Evolutionary conservation across 2,888 invertebrate species (phyloP).

Genomic region (Leptothorax acervorum): DNA sequence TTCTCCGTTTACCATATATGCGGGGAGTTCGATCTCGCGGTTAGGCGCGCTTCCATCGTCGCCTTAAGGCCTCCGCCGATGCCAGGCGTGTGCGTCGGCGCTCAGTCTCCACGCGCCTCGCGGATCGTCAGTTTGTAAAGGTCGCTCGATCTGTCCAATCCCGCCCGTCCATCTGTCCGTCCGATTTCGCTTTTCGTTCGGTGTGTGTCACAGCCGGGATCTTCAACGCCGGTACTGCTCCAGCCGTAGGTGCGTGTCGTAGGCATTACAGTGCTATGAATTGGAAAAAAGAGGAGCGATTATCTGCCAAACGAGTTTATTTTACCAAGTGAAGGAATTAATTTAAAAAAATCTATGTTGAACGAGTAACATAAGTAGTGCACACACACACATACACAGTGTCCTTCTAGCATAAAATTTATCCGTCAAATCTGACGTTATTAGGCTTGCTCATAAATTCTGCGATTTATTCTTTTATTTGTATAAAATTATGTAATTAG

Average conservation of each 20-base stretch:
- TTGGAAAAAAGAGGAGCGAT: neutral
- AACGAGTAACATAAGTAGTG: neutral
- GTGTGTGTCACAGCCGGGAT: neutral
- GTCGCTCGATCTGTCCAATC: constrained; percentile 65
- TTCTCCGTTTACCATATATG: constrained; percentile 84
- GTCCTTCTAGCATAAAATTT: neutral
- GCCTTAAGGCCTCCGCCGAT: constrained; percentile 76
- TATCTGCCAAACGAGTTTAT: neutral
- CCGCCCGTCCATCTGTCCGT: constrained; percentile 52
- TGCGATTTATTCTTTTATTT: neutral
- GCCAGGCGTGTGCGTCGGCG: constrained; percentile 68
- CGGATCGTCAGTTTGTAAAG: constrained; percentile 76
- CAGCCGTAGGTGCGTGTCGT: neutral
- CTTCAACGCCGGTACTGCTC: neutral
- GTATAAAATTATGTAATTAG: neutral
- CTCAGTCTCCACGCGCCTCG: constrained; percentile 79
- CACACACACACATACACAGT: neutral
- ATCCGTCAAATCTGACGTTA: neutral
- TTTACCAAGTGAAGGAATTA: neutral
- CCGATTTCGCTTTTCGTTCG: constrained; percentile 39
- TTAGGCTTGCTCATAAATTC: neutral
- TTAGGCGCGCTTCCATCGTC: constrained; percentile 73
- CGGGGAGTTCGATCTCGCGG: constrained; percentile 80
- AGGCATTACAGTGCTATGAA: neutral
- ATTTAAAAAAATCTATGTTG: neutral